A percentile compares a stretch with the other conserved stretches of the same genome.
Evolutionary conservation across 1,140 invertebrate genomes (phyloP).

Genomic region (Andricus grossulariae): DNA sequence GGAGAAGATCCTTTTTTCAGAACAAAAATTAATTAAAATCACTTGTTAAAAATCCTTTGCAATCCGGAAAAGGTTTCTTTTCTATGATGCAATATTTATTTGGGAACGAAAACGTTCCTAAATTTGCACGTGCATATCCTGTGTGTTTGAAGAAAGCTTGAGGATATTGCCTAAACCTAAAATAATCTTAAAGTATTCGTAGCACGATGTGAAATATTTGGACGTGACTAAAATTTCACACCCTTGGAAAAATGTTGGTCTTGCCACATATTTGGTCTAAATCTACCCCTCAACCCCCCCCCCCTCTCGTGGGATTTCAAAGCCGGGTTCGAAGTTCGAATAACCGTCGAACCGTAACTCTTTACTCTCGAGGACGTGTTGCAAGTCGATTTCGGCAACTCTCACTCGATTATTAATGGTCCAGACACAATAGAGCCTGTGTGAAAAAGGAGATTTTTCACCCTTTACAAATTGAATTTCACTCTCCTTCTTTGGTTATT

Average conservation of each 20-base stretch:
- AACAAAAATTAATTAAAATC: too few relatives aligned
- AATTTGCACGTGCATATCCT: conserved; percentile 3
- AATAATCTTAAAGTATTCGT: not conserved
- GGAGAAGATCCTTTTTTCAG: too few relatives aligned
- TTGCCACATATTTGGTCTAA: not conserved
- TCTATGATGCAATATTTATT: not conserved
- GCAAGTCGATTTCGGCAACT: conserved; percentile 13
- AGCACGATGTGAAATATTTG: conserved; percentile 26
- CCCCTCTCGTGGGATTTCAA: not conserved
- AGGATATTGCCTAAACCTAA: conserved; percentile 6
- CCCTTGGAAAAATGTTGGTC: conserved; percentile 5
- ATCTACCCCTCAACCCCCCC: not conserved
- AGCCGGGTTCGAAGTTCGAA: conserved; percentile 9
- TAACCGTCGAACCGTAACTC: conserved; percentile 16
- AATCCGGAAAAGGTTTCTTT: not conserved
- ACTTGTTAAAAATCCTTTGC: too few relatives aligned
- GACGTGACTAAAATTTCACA: conserved; percentile 28
- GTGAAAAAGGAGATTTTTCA: not conserved
- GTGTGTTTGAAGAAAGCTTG: conserved; percentile 4
- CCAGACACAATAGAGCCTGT: not conserved
- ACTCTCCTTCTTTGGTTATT: not conserved
- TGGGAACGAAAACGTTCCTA: not conserved
- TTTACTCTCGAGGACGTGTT: not conserved
- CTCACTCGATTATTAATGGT: conserved; percentile 3
- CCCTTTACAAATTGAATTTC: not conserved